Evolutionary conservation across 2,888 invertebrate species (phyloP).

Genomic region (Spialia ferax): DNA sequence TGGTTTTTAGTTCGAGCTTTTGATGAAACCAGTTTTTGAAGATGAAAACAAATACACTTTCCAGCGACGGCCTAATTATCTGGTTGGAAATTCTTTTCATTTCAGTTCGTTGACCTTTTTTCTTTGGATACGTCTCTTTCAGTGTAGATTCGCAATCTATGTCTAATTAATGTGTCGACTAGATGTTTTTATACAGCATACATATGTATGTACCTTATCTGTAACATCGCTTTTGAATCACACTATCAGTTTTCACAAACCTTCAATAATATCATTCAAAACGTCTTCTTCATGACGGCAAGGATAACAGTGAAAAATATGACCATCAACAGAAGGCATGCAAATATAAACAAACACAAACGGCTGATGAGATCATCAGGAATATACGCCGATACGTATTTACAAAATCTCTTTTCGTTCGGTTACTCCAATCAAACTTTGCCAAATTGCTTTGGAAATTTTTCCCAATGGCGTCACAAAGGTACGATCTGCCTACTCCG

Average conservation of each 20-base stretch:
- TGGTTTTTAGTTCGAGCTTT: constrained; percentile 5
- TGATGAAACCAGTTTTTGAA: constrained; percentile 8
- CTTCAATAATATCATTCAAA: too few relatives aligned
- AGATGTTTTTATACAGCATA: background rate
- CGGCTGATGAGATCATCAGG: background rate
- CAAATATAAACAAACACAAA: too few relatives aligned
- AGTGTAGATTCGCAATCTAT: background rate
- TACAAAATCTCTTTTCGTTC: constrained; percentile 1
- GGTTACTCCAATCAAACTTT: background rate
- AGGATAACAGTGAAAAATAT: too few relatives aligned
- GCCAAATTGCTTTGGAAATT: background rate
- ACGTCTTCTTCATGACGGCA: too few relatives aligned
- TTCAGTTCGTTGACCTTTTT: constrained; percentile 21
- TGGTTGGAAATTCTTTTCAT: constrained; percentile 15
- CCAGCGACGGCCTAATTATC: constrained; percentile 24
- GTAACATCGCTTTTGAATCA: too few relatives aligned
- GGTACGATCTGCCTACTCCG: background rate
- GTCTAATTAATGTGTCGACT: background rate
- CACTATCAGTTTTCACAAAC: too few relatives aligned
- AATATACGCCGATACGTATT: background rate
- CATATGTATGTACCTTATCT: too few relatives aligned
- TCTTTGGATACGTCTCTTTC: background rate
- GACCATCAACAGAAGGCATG: too few relatives aligned
- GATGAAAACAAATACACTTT: constrained; percentile 23
- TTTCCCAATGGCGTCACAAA: background rate